These are phyloP conservation scores for Caenorhabditis sp. DNA, from an alignment of 2,888 invertebrate genomes.

Conservation along the genomic window DNA sequence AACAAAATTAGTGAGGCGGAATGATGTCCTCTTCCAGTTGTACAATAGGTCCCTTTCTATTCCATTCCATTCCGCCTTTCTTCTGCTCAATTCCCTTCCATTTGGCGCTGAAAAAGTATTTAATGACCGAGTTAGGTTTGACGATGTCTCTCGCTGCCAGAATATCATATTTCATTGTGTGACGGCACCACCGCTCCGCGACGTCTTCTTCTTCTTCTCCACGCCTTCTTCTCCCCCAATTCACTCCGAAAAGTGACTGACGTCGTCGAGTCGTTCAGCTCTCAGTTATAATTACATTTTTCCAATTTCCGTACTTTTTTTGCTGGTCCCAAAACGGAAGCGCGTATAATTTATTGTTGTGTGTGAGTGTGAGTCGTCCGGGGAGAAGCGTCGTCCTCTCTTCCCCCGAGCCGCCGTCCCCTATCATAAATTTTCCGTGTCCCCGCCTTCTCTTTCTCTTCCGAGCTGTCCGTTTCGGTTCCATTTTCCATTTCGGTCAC, in stretches of 20 bases:
- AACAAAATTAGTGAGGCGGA: constrained; percentile 42
- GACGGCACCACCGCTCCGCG: too few relatives aligned
- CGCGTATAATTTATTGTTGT: constrained; percentile 23
- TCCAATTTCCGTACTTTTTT: constrained; percentile 23
- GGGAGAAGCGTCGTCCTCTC: constrained; percentile 26
- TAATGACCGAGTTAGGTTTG: constrained; percentile 48
- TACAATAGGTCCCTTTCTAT: constrained; percentile 5
- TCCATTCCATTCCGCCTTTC: constrained; percentile 3
- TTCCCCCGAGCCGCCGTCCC: constrained; percentile 1
- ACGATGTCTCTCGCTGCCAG: constrained; percentile 10
- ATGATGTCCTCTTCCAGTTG: constrained; percentile 24
- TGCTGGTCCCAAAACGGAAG: constrained; percentile 23
- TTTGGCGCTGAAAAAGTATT: constrained; percentile 22
- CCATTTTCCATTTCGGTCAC: constrained; percentile 58
- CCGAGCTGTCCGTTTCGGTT: constrained; percentile 27
- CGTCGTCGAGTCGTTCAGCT: constrained; percentile 8
- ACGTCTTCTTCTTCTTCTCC: constrained; percentile 1
- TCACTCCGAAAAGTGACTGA: constrained; percentile 17
- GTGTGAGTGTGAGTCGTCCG: neutral
- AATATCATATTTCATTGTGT: constrained; percentile 43
- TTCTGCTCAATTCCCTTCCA: neutral
- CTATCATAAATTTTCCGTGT: constrained; percentile 55
- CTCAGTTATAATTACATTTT: constrained; percentile 44
- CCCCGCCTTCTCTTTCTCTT: constrained; percentile 11
- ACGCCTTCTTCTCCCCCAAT: constrained; percentile 4